Percentiles rank a stretch among this genome's conserved stretches.
phyloP scores from a whole-genome alignment of 2,888 invertebrate genomes.

The Crossocerus cetratus region DNA sequence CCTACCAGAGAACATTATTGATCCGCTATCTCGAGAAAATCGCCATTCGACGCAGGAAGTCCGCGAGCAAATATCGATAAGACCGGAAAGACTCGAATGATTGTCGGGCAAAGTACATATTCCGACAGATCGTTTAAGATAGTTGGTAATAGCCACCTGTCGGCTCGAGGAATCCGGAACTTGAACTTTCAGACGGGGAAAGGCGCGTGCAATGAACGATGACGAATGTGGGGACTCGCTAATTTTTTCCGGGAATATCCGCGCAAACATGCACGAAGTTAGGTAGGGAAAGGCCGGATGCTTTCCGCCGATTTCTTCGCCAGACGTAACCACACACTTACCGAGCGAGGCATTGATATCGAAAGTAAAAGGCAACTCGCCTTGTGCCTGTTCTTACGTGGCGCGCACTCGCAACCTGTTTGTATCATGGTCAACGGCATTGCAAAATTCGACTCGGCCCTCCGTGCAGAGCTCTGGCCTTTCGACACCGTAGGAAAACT shows the following conservation, averaged over 20 bases:
- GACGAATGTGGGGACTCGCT: not conserved
- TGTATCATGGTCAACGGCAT: slow-evolving; percentile 36
- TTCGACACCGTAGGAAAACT: too few relatives aligned
- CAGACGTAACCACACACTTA: slow-evolving; percentile 44
- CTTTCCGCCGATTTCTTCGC: slow-evolving; percentile 18
- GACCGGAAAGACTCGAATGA: too few relatives aligned
- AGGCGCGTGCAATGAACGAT: slow-evolving; percentile 3
- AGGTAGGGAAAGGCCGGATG: not conserved
- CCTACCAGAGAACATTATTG: not conserved
- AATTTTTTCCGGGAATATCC: not conserved
- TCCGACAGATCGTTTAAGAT: too few relatives aligned
- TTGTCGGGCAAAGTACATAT: too few relatives aligned
- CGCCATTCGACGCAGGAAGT: too few relatives aligned
- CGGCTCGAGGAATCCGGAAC: not conserved
- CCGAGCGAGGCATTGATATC: slow-evolving; percentile 49
- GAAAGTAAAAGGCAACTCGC: slow-evolving; percentile 74
- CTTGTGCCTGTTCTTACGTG: slow-evolving; percentile 69
- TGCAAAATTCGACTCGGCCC: slow-evolving; percentile 32
- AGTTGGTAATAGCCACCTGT: not conserved
- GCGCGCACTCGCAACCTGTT: slow-evolving; percentile 41
- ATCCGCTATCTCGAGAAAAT: too few relatives aligned
- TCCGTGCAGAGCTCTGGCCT: slow-evolving; percentile 2
- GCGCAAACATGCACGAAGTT: not conserved
- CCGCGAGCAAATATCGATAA: too few relatives aligned
- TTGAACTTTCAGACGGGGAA: slow-evolving; percentile 15